Percentiles rank a stretch among this genome's conserved stretches.
These are phyloP conservation scores for Thymallus thymallus DNA, from an alignment of 2,113 vertebrate genomes.

Conservation along the genomic window DNA sequence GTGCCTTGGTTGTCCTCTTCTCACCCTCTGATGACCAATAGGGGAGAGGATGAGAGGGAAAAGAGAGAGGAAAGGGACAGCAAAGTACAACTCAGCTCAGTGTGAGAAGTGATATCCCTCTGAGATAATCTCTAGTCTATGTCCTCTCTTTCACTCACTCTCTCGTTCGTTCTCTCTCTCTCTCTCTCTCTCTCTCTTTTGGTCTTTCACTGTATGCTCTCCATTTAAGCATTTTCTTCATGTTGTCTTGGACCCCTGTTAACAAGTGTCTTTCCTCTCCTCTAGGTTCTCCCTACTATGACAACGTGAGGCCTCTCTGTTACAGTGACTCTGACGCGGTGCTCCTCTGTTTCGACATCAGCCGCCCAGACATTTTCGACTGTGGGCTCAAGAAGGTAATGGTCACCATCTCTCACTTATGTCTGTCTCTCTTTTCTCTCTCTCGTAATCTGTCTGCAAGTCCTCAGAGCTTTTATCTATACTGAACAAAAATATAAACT, in stretches of 20 bases:
- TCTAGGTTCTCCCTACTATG: constrained; percentile 93
- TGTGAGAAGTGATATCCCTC: constrained; percentile 33
- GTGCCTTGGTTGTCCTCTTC: constrained; percentile 66
- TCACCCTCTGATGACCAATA: constrained; percentile 55
- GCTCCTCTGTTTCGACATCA: constrained; percentile 93
- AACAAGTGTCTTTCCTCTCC: constrained; percentile 6
- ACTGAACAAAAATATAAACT: too few species aligned
- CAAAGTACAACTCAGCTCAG: constrained; percentile 38
- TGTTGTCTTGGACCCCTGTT: background rate
- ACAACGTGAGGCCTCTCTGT: constrained; percentile 94
- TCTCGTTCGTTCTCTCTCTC: background rate
- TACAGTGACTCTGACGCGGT: constrained; percentile 95
- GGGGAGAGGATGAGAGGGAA: constrained; percentile 33
- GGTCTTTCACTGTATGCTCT: too few species aligned
- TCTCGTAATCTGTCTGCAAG: too few species aligned
- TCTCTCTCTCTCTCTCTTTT: background rate
- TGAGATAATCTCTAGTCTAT: constrained; percentile 30
- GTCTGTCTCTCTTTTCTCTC: background rate
- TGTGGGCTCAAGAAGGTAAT: constrained; percentile 90
- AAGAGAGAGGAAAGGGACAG: constrained; percentile 46
- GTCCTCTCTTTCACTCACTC: background rate
- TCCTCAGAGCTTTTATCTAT: too few species aligned
- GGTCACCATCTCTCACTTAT: background rate
- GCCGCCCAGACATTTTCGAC: constrained; percentile 90
- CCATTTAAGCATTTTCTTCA: too few species aligned